Base-by-base conservation (phyloP, 2,113 vertebrate species). In the Cnemophilus loriae region DNA sequence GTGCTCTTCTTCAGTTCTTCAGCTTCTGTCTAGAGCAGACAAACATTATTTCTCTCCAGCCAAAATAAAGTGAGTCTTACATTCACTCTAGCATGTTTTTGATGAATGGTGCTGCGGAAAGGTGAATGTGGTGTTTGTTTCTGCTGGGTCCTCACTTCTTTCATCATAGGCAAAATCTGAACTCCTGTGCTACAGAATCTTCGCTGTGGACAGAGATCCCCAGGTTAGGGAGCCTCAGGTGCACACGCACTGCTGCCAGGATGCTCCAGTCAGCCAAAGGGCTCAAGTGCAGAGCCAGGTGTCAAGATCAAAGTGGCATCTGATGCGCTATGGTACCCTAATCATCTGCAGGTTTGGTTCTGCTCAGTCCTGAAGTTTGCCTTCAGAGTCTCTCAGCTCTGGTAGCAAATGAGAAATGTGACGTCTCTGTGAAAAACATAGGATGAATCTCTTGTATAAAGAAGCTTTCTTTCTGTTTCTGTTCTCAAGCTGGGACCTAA, bases 91-190 rank as follows among this genome's bases (percentile, higher is more conserved):
- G 64, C 33, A 26, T 74, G 24, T 2, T 90, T 86, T 50, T 87
- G 55, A 63, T 74, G 42, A 94, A 57, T 1, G 1, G 27, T 73
- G 46, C 59, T 50, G 59, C 27, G 35, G 55, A 90, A 87, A 74
- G 56, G 23, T 79, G 57, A 90, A 69, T 15, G 30, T 68, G 24
- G 22, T 55, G 23, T 46, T 90, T 92, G 26, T 23, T 77, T 59
- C 69, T 90, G 23, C 85, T 93, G 70, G 42, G 49, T 59, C 71
- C 55, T 92, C 68, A 59, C 18, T 46, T 92, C 75, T 88, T 83
- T 59, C 42, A 77, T 69, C 55, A 35, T 35, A 69, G 70, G 63
- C 0, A 3, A 93, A 95, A 77, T 88, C 71, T 74, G 59, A 90
- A 63, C 39, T 56, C 30, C 61, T 82, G 41, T 56, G 39, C 59